phyloP scores from a whole-genome alignment of 2,888 invertebrate species.

The Acanthoscelides obtectus region DNA sequence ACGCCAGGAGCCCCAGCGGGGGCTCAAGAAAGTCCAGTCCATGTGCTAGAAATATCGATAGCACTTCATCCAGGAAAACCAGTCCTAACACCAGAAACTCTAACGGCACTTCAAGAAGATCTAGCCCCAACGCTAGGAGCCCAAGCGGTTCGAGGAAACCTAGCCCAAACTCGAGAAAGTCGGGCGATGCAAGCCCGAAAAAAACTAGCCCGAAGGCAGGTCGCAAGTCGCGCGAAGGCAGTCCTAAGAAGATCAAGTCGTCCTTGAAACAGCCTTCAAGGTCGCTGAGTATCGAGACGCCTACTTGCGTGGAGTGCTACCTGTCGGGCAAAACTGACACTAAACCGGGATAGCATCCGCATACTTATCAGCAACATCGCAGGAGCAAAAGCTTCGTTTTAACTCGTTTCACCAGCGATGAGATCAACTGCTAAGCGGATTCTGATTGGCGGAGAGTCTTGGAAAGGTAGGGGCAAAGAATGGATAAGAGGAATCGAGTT shows the following conservation, averaged over 20 bases:
- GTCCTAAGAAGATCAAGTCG: conserved; percentile 38
- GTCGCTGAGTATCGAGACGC: conserved; percentile 62
- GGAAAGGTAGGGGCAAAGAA: conserved; percentile 6
- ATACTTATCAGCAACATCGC: conserved; percentile 8
- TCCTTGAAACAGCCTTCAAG: conserved; percentile 47
- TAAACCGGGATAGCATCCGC: conserved; percentile 41
- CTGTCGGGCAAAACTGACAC: conserved; percentile 55
- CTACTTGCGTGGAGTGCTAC: conserved; percentile 70
- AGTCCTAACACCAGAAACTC: conserved; percentile 21
- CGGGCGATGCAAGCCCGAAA: conserved; percentile 32
- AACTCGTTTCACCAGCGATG: conserved; percentile 30
- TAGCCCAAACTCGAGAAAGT: conserved; percentile 32
- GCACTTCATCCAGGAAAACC: conserved; percentile 17
- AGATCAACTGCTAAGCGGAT: conserved; percentile 37
- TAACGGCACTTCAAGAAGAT: conserved; percentile 14
- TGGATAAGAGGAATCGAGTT: conserved; percentile 6
- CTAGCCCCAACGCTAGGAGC: conserved; percentile 26
- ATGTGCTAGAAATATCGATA: conserved; percentile 5
- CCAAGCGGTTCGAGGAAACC: conserved; percentile 24
- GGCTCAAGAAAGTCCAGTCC: conserved; percentile 20
- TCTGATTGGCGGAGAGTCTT: conserved; percentile 2
- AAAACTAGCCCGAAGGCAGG: conserved; percentile 25
- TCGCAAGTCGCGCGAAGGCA: conserved; percentile 18
- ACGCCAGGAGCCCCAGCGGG: conserved; percentile 18
- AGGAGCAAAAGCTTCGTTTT: conserved; percentile 29